A percentile compares a stretch with the other conserved stretches of the same genome.
These are phyloP conservation scores for Platalea minor DNA, from an alignment of 2,797 vertebrate species.

Conservation along the genomic window DNA sequence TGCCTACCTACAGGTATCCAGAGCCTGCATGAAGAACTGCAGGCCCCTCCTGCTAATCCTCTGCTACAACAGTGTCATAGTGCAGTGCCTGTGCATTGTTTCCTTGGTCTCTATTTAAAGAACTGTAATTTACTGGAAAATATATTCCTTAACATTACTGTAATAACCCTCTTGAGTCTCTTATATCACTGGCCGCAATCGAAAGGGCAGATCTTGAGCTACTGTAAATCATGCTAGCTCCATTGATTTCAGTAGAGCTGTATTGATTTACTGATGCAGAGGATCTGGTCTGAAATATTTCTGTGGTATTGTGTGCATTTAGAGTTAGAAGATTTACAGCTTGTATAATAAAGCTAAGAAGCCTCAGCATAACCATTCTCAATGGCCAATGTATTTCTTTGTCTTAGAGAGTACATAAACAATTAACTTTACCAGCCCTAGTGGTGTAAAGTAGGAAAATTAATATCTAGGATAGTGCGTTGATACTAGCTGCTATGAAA, in stretches of 20 bases:
- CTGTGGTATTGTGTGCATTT: background rate
- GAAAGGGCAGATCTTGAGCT: slow-evolving; percentile 51
- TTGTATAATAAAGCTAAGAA: slow-evolving; percentile 13
- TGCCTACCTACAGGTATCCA: background rate
- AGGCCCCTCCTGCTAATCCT: background rate
- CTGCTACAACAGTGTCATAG: background rate
- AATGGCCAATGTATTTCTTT: background rate
- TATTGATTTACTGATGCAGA: slow-evolving; percentile 58
- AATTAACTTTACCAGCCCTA: background rate
- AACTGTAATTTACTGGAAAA: slow-evolving; percentile 51
- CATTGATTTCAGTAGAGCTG: slow-evolving; percentile 46
- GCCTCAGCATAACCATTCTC: background rate
- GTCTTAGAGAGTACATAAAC: background rate
- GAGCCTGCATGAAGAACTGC: background rate
- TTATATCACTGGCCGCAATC: slow-evolving; percentile 14
- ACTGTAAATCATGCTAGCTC: slow-evolving; percentile 25
- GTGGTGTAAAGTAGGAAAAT: background rate
- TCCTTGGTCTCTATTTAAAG: slow-evolving; percentile 16
- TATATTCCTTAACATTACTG: slow-evolving; percentile 50
- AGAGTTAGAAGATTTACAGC: slow-evolving; percentile 6
- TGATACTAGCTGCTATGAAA: background rate
- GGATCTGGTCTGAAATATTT: slow-evolving; percentile 48
- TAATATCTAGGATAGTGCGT: background rate
- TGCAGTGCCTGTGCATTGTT: background rate
- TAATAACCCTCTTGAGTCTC: slow-evolving; percentile 47